A percentile compares a stretch with the other conserved stretches of the same genome.
Conservation (phyloP, 2,888 invertebrate genomes). For the Philonicus albiceps region DNA sequence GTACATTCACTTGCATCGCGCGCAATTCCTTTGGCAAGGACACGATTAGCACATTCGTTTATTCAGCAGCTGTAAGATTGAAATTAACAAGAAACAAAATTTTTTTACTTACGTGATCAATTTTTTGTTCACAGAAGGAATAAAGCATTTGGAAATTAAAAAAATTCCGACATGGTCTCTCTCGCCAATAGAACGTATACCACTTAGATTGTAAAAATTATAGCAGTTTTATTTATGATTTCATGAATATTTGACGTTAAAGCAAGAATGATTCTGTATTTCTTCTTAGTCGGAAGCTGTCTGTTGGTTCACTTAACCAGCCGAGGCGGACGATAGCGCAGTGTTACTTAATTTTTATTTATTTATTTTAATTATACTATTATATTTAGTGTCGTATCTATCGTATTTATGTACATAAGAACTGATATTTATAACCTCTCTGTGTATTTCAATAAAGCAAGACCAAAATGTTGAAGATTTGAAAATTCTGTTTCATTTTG, state of each 20-base stretch:
- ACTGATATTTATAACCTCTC: conserved; percentile 47
- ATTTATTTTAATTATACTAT: conserved; percentile 42
- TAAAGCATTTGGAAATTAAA: background rate
- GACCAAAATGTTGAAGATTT: conserved; percentile 32
- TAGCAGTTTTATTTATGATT: conserved; percentile 31
- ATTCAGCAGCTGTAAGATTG: conserved; percentile 67
- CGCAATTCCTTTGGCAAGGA: conserved; percentile 73
- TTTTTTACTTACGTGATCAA: background rate
- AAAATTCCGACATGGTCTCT: conserved; percentile 19
- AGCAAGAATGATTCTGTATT: conserved; percentile 24
- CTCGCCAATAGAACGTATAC: conserved; percentile 31
- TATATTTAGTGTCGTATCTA: conserved; percentile 12
- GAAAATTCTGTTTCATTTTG: background rate
- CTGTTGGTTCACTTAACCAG: background rate
- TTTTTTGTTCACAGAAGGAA: conserved; percentile 38
- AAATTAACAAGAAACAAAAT: background rate
- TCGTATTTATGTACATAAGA: conserved; percentile 46
- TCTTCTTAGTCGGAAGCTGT: background rate
- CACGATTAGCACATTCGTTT: conserved; percentile 73
- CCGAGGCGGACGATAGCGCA: conserved; percentile 36
- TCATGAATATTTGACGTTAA: conserved; percentile 22
- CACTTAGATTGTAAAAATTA: conserved; percentile 21
- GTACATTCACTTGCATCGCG: conserved; percentile 78
- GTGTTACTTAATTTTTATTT: conserved; percentile 49
- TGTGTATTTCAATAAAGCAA: conserved; percentile 45